Evolutionary conservation across 2,797 vertebrate species (phyloP).

Genomic region (Limosa lapponica): DNA sequence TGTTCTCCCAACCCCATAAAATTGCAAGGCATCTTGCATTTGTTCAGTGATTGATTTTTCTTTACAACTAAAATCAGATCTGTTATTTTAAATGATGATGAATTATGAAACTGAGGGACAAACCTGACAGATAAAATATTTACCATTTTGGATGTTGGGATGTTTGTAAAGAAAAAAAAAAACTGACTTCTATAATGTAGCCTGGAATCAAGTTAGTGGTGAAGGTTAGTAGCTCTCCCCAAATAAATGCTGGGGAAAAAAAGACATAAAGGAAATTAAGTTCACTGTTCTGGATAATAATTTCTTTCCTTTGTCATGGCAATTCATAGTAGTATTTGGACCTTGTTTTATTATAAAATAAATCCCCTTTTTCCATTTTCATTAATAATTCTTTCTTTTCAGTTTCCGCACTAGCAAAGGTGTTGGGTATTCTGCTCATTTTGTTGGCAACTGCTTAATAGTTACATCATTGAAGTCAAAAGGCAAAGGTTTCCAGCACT

Average conservation of each 20-base stretch:
- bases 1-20: neutral
- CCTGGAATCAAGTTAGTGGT: neutral
- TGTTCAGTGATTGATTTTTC: neutral
- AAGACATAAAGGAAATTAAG: neutral
- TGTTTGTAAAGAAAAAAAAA: neutral
- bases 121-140: rapidly evolving
- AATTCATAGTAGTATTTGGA: neutral
- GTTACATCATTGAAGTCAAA: slow-evolving; percentile 98
- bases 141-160: neutral
- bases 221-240: neutral
- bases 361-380: neutral
- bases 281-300: neutral
- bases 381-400: slow-evolving; percentile 49
- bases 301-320: neutral
- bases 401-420: slow-evolving; percentile 99
- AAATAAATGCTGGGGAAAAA: neutral
- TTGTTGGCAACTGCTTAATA: slow-evolving; percentile 98
- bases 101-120: neutral
- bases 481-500: slow-evolving; percentile 99
- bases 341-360: neutral
- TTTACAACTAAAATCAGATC: neutral
- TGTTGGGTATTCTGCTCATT: slow-evolving; percentile 98
- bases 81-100: neutral
- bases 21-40: neutral
- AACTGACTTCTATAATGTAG: neutral